phyloP scores from a whole-genome alignment of 2,888 invertebrate genomes.

The Acrobeloides nanus region DNA sequence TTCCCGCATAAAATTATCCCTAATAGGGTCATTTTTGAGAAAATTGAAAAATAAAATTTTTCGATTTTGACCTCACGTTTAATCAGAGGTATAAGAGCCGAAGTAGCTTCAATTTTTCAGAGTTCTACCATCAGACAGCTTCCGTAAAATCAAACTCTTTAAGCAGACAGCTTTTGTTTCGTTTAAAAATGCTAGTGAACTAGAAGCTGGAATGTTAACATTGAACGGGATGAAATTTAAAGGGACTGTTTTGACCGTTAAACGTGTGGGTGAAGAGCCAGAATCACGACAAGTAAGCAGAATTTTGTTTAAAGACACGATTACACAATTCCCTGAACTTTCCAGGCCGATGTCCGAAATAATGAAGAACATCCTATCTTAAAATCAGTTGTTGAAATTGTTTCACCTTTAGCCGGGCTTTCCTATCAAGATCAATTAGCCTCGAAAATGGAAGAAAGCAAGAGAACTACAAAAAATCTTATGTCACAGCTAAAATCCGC shows the following conservation, averaged over 20 bases:
- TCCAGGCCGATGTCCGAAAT: not conserved
- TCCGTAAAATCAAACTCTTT: too few species aligned
- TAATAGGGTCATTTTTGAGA: too few species aligned
- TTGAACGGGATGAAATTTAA: slow-evolving; percentile 21
- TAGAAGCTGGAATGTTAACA: slow-evolving; percentile 24
- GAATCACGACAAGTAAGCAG: too few species aligned
- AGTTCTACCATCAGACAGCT: too few species aligned
- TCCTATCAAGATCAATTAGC: slow-evolving; percentile 47
- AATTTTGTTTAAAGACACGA: slow-evolving; percentile 19
- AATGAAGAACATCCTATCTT: slow-evolving; percentile 8
- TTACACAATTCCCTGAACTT: slow-evolving; percentile 13
- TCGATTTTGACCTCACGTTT: too few species aligned
- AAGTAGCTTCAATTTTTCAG: too few species aligned
- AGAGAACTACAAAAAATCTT: slow-evolving; percentile 17
- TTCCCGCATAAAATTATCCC: too few species aligned
- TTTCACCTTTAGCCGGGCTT: slow-evolving; percentile 43
- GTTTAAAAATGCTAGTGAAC: slow-evolving; percentile 26
- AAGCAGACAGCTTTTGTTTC: slow-evolving; percentile 36
- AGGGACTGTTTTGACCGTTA: too few species aligned
- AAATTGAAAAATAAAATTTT: too few species aligned
- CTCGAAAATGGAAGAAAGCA: slow-evolving; percentile 30
- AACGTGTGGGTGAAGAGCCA: too few species aligned
- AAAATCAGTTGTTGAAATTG: slow-evolving; percentile 41
- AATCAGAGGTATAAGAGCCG: too few species aligned
- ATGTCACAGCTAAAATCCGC: slow-evolving; percentile 17